phyloP scores from a whole-genome alignment of 2,888 invertebrate species.

The Toxonevra muliebris region DNA sequence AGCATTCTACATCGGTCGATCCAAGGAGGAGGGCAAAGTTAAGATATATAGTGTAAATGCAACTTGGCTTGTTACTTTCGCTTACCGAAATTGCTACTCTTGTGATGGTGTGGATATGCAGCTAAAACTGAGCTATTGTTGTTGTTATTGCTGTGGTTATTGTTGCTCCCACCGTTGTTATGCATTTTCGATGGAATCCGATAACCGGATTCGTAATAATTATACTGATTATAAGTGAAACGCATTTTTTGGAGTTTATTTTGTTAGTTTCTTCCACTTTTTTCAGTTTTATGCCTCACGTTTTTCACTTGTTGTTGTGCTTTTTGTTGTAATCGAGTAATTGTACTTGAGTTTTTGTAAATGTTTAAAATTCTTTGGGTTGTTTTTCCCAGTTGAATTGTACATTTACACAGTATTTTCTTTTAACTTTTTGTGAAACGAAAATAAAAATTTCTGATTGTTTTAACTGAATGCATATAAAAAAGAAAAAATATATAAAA shows the following conservation, averaged over 20 bases:
- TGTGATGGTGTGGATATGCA: conserved; percentile 44
- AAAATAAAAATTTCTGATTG: neutral
- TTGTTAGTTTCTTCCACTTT: neutral
- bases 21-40: neutral
- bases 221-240: conserved; percentile 64
- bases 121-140: conserved; percentile 36
- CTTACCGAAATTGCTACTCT: conserved; percentile 63
- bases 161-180: conserved; percentile 46
- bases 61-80: neutral
- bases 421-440: neutral
- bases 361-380: neutral
- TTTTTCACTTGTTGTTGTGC: neutral
- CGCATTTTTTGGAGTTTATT: conserved; percentile 53
- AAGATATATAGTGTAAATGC: neutral
- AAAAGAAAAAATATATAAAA: conserved; percentile 12
- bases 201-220: conserved; percentile 62
- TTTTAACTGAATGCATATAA: conserved; percentile 38
- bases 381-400: neutral
- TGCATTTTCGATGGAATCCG: conserved; percentile 63
- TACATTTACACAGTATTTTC: neutral
- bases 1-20: neutral
- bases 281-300: neutral
- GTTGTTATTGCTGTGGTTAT: conserved; percentile 28
- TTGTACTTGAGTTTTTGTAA: too few relatives aligned
- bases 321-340: too few relatives aligned